Evolutionary conservation across 2,797 vertebrate genomes (phyloP).

Genomic region (Gymnoscopelus microlampas): DNA sequence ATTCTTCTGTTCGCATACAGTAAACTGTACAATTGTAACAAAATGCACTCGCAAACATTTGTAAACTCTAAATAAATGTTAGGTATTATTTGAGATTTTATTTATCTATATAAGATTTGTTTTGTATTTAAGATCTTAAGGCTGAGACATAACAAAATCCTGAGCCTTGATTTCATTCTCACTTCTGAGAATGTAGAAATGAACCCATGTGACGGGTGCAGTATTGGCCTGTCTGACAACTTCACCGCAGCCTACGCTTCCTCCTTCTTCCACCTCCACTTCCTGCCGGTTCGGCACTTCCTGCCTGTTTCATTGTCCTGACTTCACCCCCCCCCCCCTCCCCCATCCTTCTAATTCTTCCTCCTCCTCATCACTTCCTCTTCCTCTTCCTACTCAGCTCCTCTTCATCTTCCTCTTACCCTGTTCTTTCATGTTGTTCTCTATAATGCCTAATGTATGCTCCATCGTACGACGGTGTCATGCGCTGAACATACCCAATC

Average conservation of each 20-base stretch:
- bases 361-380: constrained; percentile 13
- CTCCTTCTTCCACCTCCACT: constrained; percentile 9
- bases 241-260: constrained; percentile 22
- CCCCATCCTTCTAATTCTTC: constrained; percentile 7
- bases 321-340: not conserved
- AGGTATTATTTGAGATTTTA: no score
- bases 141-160: no score
- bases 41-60: no score
- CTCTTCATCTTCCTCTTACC: constrained; percentile 1
- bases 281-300: constrained; percentile 21
- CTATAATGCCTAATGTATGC: no score
- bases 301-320: constrained; percentile 42
- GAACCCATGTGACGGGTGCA: not conserved
- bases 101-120: no score
- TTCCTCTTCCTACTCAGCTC: constrained; percentile 11
- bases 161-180: no score
- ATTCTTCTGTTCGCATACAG: no score
- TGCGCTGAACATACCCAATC: no score
- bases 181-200: no score
- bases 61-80: no score
- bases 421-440: constrained; percentile 2
- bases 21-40: no score
- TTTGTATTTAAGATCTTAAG: no score
- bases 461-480: not conserved
- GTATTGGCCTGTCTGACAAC: constrained; percentile 27